phyloP scores from a whole-genome alignment of 2,888 invertebrate species.

The Cheiracanthium punctorium region DNA sequence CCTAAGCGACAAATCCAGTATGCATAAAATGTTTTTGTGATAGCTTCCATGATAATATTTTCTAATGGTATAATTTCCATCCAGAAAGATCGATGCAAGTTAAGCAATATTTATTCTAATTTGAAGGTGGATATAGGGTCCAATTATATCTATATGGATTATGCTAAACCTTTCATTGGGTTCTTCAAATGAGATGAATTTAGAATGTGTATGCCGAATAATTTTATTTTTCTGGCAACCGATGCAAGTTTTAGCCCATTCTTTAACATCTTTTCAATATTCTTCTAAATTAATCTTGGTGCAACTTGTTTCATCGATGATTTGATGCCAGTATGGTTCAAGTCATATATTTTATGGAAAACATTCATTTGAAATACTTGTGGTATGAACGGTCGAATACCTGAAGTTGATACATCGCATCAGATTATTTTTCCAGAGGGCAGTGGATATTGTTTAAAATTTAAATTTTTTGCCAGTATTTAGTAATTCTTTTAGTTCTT shows the following conservation, averaged over 20 bases:
- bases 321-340: background rate
- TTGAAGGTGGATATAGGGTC: constrained; percentile 40
- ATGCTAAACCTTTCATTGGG: too few relatives aligned
- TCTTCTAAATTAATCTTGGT: background rate
- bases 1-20: constrained; percentile 76
- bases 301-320: background rate
- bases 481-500: background rate
- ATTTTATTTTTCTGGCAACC: background rate
- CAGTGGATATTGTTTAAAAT: background rate
- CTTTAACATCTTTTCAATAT: background rate
- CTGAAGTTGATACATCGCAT: background rate
- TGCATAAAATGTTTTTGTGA: constrained; percentile 74
- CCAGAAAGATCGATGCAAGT: constrained; percentile 74
- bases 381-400: constrained; percentile 23
- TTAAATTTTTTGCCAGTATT: background rate
- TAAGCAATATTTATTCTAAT: background rate
- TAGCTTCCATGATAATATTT: constrained; percentile 76
- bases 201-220: too few relatives aligned
- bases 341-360: constrained; percentile 26
- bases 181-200: too few relatives aligned
- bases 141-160: constrained; percentile 18
- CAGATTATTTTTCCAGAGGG: constrained; percentile 20
- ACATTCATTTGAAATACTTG: constrained; percentile 22
- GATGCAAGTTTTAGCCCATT: background rate
- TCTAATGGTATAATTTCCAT: constrained; percentile 75